Percentiles rank a stretch among this genome's conserved stretches.
Evolutionary conservation across 2,113 vertebrate species (phyloP).

Genomic region (Parus major): DNA sequence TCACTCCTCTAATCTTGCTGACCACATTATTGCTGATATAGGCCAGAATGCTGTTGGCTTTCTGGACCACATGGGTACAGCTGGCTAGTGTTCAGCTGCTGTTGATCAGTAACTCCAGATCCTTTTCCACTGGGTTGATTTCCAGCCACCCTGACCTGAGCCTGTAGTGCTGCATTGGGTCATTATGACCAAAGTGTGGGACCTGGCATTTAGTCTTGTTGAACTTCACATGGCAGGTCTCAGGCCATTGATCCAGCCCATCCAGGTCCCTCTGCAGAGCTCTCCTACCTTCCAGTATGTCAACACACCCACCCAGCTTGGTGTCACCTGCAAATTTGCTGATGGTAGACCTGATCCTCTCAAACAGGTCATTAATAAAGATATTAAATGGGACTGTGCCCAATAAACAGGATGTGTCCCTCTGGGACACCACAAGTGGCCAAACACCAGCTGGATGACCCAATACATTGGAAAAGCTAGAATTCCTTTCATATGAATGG

Average conservation of each 20-base stretch:
- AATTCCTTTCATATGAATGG: not conserved
- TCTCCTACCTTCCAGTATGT: not conserved
- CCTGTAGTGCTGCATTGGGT: no score
- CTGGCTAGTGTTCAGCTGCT: not conserved
- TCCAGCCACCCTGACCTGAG: not conserved
- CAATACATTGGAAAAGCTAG: not conserved
- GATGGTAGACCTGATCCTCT: not conserved
- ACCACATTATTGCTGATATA: not conserved
- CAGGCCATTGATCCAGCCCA: not conserved
- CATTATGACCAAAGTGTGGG: not conserved
- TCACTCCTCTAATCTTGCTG: not conserved
- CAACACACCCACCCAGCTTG: not conserved
- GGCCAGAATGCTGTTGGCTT: not conserved
- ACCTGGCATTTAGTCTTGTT: not conserved
- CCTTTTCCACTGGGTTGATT: not conserved
- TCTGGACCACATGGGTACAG: not conserved
- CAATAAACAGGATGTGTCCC: not conserved
- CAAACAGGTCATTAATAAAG: not conserved
- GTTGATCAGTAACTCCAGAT: not conserved
- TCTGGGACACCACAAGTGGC: not conserved
- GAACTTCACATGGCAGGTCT: not conserved
- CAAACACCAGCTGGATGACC: not conserved
- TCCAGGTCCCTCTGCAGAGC: not conserved
- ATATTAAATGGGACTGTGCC: not conserved
- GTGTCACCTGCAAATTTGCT: not conserved